Evolutionary conservation across 2,797 vertebrate genomes (phyloP).

Genomic region (Salarias fasciatus): DNA sequence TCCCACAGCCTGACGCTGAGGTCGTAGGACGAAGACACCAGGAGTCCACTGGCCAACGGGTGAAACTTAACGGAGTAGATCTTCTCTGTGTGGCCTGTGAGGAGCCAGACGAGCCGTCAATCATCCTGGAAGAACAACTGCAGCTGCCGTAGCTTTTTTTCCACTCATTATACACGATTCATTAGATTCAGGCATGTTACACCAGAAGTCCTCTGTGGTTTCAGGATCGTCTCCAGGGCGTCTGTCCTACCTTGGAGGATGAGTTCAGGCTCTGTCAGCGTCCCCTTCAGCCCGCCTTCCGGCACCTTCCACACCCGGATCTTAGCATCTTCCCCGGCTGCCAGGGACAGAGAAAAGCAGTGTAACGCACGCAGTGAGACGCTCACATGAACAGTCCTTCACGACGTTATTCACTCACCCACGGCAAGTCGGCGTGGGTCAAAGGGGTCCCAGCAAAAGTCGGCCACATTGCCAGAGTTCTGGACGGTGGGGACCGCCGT

Average conservation of each 20-base stretch:
- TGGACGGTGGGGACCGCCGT: constrained; percentile 88
- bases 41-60: constrained; percentile 86
- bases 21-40: constrained; percentile 95
- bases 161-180: no score
- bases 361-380: not conserved
- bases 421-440: constrained; percentile 85
- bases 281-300: constrained; percentile 83
- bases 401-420: constrained; percentile 75
- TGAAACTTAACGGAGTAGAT: constrained; percentile 96
- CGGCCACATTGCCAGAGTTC: constrained; percentile 86
- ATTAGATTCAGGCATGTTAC: no score
- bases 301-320: constrained; percentile 93
- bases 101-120: constrained; percentile 22
- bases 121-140: constrained; percentile 1
- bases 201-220: no score
- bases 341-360: constrained; percentile 1
- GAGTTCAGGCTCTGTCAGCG: constrained; percentile 84
- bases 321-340: constrained; percentile 93
- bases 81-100: constrained; percentile 93
- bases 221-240: no score
- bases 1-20: constrained; percentile 91
- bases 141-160: no score
- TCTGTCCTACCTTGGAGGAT: constrained; percentile 84
- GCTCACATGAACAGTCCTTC: not conserved
- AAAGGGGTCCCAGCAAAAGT: constrained; percentile 95